Percentiles rank a stretch among this genome's conserved stretches.
Conservation (phyloP, 2,797 vertebrate genomes). For the Telmatherina bonti region DNA sequence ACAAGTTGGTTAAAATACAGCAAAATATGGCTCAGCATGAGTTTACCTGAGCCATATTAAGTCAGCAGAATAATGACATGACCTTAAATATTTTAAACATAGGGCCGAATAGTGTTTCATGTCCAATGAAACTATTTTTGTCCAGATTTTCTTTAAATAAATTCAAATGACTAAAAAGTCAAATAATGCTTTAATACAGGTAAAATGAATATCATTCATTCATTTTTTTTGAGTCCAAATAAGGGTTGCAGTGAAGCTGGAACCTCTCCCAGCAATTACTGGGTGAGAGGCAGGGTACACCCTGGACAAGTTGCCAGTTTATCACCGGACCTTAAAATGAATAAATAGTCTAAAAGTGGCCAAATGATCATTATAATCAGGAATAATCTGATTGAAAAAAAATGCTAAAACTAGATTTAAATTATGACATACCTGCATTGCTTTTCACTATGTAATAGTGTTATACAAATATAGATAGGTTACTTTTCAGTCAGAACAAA, state of each 20-base stretch:
- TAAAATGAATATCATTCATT: no score
- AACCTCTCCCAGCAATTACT: no score
- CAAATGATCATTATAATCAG: background rate
- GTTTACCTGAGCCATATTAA: slow-evolving; percentile 1
- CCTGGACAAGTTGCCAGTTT: no score
- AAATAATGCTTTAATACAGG: background rate
- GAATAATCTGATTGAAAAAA: background rate
- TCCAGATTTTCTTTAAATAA: background rate
- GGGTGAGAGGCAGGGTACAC: no score
- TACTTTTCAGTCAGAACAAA: background rate
- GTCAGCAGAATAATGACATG: background rate
- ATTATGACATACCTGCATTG: background rate
- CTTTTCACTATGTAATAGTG: background rate
- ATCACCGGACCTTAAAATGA: no score
- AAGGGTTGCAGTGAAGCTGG: no score
- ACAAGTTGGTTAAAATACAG: background rate
- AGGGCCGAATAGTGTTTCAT: slow-evolving; percentile 9
- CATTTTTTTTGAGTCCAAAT: no score
- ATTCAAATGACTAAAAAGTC: background rate
- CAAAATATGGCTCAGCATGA: background rate
- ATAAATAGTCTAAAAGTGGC: background rate
- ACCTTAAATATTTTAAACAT: background rate
- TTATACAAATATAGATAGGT: background rate
- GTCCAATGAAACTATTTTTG: background rate
- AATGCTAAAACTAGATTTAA: background rate